These are phyloP conservation scores for Schizopygopsis malacanthus DNA, from an alignment of 2,797 vertebrate species.

Conservation along the genomic window DNA sequence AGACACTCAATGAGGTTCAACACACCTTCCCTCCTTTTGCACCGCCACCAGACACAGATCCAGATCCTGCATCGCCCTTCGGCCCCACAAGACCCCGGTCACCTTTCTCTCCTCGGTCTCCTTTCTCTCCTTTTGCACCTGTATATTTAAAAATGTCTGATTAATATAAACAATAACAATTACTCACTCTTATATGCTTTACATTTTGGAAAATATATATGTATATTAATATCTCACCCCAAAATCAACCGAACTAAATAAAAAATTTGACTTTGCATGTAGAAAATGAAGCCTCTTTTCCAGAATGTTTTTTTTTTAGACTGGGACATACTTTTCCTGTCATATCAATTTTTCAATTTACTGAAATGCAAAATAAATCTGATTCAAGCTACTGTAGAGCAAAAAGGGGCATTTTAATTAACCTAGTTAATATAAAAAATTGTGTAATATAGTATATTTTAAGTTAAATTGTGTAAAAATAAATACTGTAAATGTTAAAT, in stretches of 20 bases:
- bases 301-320: not conserved
- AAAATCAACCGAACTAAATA: constrained; percentile 32
- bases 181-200: not conserved
- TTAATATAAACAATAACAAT: not conserved
- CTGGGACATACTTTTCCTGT: not conserved
- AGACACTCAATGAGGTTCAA: not conserved
- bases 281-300: not conserved
- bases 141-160: constrained; percentile 1
- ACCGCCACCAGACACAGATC: constrained; percentile 60
- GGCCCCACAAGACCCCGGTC: constrained; percentile 76
- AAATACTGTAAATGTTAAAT: not conserved
- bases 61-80: constrained; percentile 79
- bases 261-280: not conserved
- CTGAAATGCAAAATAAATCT: not conserved
- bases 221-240: not conserved
- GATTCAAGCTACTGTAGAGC: not conserved
- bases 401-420: not conserved
- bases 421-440: not conserved
- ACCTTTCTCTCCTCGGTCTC: constrained; percentile 78
- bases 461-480: no score
- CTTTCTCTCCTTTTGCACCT: constrained; percentile 78
- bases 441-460: not conserved
- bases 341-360: not conserved
- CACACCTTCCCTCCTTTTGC: constrained; percentile 72
- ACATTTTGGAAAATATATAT: not conserved